A percentile compares a stretch with the other conserved stretches of the same genome.
phyloP scores from a whole-genome alignment of 2,888 invertebrate species.

The Melitaea athalia region DNA sequence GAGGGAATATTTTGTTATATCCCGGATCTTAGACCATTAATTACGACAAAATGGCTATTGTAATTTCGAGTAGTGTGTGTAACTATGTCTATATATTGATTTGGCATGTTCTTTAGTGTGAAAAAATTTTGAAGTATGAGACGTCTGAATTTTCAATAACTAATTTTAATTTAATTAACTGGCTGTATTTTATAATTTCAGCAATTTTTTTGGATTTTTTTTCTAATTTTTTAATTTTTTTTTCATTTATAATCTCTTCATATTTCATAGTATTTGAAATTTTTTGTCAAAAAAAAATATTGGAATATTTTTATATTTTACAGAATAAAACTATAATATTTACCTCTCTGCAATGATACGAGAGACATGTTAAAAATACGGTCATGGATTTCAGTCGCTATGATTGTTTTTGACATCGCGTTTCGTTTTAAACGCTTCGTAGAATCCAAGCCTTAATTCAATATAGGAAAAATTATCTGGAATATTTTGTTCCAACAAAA shows the following conservation, averaged over 20 bases:
- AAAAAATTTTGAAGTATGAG: too few relatives aligned
- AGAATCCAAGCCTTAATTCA: neutral
- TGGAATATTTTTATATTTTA: neutral
- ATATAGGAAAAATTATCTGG: neutral
- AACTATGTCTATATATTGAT: too few relatives aligned
- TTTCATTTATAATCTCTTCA: neutral
- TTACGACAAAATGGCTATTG: neutral
- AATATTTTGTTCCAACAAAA: neutral
- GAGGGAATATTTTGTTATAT: too few relatives aligned
- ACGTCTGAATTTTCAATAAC: neutral
- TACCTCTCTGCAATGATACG: neutral
- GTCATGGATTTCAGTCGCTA: constrained; percentile 5
- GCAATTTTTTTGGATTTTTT: too few relatives aligned
- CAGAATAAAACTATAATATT: neutral
- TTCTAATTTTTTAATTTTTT: neutral
- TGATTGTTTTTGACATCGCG: neutral
- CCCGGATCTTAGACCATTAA: too few relatives aligned
- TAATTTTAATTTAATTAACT: neutral
- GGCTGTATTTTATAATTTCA: too few relatives aligned
- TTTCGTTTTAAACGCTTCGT: neutral
- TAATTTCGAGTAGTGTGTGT: too few relatives aligned
- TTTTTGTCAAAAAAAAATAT: neutral
- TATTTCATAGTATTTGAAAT: neutral
- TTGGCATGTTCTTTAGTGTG: too few relatives aligned
- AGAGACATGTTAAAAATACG: neutral